A percentile compares a stretch with the other conserved stretches of the same genome.
These are phyloP conservation scores for Acleris emargana DNA, from an alignment of 2,888 invertebrate species.

Conservation along the genomic window DNA sequence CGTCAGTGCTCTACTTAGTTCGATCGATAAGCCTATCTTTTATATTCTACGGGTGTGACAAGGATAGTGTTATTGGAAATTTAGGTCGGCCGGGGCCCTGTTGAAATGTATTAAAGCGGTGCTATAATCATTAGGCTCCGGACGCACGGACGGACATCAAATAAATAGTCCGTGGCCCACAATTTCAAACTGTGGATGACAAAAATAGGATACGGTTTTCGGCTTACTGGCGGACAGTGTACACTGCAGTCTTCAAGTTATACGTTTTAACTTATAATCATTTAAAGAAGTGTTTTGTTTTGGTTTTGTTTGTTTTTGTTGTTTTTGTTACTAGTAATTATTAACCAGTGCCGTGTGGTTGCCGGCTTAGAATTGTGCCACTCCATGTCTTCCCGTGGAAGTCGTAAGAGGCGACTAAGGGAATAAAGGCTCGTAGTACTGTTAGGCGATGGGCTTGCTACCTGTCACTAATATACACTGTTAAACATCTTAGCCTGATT, in stretches of 20 bases:
- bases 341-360: too few relatives aligned
- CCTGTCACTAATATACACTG: too few relatives aligned
- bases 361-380: too few relatives aligned
- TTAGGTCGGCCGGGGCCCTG: conserved; percentile 26
- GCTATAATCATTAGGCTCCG: conserved; percentile 36
- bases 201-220: conserved; percentile 32
- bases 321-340: too few relatives aligned
- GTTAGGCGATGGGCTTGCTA: too few relatives aligned
- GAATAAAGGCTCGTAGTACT: too few relatives aligned
- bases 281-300: too few relatives aligned
- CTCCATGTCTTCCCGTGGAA: too few relatives aligned
- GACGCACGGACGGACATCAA: conserved; percentile 34
- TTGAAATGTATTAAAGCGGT: conserved; percentile 31
- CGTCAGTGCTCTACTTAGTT: conserved; percentile 22
- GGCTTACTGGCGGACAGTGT: conserved; percentile 23
- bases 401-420: too few relatives aligned
- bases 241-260: conserved; percentile 14
- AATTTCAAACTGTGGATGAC: conserved; percentile 31
- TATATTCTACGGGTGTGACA: conserved; percentile 13
- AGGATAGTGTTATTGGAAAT: conserved; percentile 17
- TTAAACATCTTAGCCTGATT: too few relatives aligned
- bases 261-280: too few relatives aligned
- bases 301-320: too few relatives aligned
- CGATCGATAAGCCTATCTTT: conserved; percentile 33
- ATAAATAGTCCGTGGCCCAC: conserved; percentile 37